These are phyloP conservation scores for Coleophora flavipennella DNA, from an alignment of 2,888 invertebrate species.

Conservation along the genomic window DNA sequence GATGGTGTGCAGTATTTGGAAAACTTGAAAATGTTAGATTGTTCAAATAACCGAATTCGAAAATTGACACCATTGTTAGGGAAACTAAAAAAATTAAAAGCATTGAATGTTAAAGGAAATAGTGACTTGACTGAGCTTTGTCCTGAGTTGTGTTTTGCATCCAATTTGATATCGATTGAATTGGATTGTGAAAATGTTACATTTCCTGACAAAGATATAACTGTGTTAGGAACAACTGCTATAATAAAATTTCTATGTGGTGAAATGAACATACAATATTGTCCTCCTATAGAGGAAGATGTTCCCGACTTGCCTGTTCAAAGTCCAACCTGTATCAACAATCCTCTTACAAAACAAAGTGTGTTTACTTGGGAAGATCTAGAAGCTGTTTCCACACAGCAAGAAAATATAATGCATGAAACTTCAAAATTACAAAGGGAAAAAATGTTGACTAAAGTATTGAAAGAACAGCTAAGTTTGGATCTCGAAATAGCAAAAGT, in stretches of 20 bases:
- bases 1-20: slow-evolving; percentile 76
- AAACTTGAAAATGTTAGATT: slow-evolving; percentile 77
- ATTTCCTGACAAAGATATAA: slow-evolving; percentile 77
- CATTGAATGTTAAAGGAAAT: slow-evolving; percentile 76
- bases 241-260: slow-evolving; percentile 77
- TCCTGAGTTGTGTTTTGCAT: slow-evolving; percentile 76
- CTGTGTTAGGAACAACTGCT: slow-evolving; percentile 71
- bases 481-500: slow-evolving; percentile 79
- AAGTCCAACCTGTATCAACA: slow-evolving; percentile 37
- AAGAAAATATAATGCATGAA: slow-evolving; percentile 77
- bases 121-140: slow-evolving; percentile 73
- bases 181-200: slow-evolving; percentile 75
- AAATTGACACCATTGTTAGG: slow-evolving; percentile 76
- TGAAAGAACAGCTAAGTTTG: slow-evolving; percentile 76
- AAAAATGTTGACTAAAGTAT: slow-evolving; percentile 67
- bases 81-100: slow-evolving; percentile 72
- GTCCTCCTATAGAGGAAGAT: slow-evolving; percentile 45
- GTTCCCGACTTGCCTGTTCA: slow-evolving; percentile 27
- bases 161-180: slow-evolving; percentile 73
- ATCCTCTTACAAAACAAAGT: slow-evolving; percentile 43
- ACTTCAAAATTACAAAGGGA: slow-evolving; percentile 75
- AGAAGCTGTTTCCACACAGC: slow-evolving; percentile 74
- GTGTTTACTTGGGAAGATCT: slow-evolving; percentile 72
- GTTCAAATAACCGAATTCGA: slow-evolving; percentile 79
- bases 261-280: slow-evolving; percentile 62